Conservation (phyloP, 2,113 vertebrate genomes). For the Actenoides hombroni region DNA sequence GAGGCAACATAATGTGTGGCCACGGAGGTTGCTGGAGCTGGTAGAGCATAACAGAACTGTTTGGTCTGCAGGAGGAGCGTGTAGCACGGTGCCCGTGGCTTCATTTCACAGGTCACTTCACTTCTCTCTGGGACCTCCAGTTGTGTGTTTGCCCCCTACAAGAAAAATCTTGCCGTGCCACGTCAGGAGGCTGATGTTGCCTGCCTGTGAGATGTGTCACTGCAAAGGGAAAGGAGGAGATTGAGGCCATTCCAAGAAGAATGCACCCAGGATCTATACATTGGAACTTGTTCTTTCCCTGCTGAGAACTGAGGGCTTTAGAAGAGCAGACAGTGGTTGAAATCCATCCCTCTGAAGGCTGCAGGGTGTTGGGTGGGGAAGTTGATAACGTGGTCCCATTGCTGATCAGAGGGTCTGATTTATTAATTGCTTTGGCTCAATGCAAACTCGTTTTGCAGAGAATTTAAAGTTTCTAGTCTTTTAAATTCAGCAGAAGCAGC, state of each 20-base stretch:
- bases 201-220: neutral
- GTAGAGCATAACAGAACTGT: neutral
- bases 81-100: neutral
- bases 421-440: neutral
- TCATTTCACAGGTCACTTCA: neutral
- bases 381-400: neutral
- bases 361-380: neutral
- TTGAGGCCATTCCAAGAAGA: neutral
- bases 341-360: neutral
- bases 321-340: neutral
- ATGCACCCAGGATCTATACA: neutral
- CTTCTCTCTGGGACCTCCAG: neutral
- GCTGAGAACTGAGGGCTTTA: neutral
- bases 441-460: neutral
- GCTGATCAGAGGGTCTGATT: neutral
- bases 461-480: neutral
- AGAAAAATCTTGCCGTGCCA: neutral
- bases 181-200: neutral
- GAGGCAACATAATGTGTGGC: neutral
- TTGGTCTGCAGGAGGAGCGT: neutral
- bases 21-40: neutral
- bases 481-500: neutral
- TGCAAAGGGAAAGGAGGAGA: neutral
- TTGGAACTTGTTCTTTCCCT: neutral
- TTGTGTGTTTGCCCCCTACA: neutral